Conservation (phyloP, 2,113 vertebrate species). For the Deroptyus accipitrinus region DNA sequence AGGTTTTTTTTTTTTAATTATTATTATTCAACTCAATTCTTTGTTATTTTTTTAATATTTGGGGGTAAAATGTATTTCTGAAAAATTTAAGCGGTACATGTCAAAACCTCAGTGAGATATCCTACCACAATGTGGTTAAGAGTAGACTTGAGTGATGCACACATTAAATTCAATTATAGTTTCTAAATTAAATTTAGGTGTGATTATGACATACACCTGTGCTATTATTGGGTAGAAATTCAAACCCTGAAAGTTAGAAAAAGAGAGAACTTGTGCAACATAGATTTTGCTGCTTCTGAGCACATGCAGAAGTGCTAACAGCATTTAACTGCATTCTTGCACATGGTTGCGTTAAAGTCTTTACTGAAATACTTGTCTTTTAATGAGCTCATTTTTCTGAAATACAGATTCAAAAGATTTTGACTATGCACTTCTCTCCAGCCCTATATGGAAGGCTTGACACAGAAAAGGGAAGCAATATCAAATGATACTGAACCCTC, state of each 20-base stretch:
- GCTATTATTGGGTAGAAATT: not conserved
- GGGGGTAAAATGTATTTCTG: not conserved
- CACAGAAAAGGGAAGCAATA: not conserved
- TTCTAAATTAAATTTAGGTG: not conserved
- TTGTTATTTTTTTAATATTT: not conserved
- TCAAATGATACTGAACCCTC: not conserved
- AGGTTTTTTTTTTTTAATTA: not conserved
- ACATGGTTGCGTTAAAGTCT: not conserved
- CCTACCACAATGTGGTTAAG: not conserved
- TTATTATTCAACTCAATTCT: not conserved
- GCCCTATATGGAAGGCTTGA: not conserved
- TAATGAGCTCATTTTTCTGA: not conserved
- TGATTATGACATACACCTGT: not conserved
- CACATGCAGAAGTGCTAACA: not conserved
- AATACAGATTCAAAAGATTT: not conserved
- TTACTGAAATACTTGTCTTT: not conserved
- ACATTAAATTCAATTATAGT: not conserved
- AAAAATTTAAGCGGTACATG: not conserved
- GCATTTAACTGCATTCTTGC: not conserved
- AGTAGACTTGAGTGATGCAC: not conserved
- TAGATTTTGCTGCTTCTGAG: not conserved
- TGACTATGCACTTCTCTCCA: accelerated
- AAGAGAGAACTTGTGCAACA: not conserved
- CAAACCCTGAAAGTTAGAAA: not conserved
- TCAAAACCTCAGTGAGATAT: not conserved